Evolutionary conservation across 2,888 invertebrate genomes (phyloP).

Genomic region (Lottia scabra): DNA sequence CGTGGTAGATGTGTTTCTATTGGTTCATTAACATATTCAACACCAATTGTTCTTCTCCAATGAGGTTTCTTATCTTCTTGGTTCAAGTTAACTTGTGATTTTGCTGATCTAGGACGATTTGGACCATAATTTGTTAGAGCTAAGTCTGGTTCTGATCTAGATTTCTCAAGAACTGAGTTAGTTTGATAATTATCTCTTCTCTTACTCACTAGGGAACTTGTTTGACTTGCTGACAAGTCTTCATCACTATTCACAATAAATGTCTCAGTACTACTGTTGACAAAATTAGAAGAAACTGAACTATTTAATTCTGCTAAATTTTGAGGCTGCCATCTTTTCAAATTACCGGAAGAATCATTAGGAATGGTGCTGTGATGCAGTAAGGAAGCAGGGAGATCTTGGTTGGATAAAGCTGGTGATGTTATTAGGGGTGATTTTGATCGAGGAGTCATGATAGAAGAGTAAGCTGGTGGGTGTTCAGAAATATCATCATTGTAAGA

Average conservation of each 20-base stretch:
- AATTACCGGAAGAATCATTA: not conserved
- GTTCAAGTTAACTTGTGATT: conserved; percentile 36
- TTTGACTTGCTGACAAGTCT: conserved; percentile 21
- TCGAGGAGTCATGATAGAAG: not conserved
- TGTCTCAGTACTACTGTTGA: conserved; percentile 55
- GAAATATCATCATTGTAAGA: not conserved
- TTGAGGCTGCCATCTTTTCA: conserved; percentile 1
- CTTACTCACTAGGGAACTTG: conserved; percentile 16
- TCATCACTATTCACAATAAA: conserved; percentile 59
- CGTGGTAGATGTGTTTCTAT: conserved; percentile 25
- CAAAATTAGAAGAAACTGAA: conserved; percentile 20
- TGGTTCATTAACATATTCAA: conserved; percentile 1
- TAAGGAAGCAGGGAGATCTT: not conserved
- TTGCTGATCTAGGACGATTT: conserved; percentile 40
- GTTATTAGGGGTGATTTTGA: not conserved
- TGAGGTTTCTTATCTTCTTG: not conserved
- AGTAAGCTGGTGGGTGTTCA: not conserved
- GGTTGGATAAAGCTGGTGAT: not conserved
- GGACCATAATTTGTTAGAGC: conserved; percentile 26
- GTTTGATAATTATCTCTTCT: not conserved
- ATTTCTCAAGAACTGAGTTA: conserved; percentile 21
- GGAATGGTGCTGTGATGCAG: not conserved
- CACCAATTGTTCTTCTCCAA: not conserved
- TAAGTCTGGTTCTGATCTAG: conserved; percentile 48
- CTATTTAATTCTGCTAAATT: conserved; percentile 5